These are phyloP conservation scores for Drosophila fuyamai DNA, from an alignment of 1,140 invertebrate genomes.

Conservation along the genomic window DNA sequence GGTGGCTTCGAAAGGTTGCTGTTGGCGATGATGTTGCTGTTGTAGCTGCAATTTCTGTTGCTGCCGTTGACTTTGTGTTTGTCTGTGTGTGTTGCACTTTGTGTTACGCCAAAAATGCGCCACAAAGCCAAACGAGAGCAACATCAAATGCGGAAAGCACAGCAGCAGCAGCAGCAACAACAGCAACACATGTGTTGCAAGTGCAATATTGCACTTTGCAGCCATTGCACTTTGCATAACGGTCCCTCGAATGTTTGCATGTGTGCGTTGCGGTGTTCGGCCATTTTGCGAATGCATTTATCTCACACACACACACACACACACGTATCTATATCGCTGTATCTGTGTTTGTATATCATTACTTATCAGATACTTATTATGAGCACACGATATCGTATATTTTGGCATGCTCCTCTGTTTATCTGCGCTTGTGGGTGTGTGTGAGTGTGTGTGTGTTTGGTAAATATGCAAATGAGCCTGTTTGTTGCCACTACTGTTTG, in stretches of 20 bases:
- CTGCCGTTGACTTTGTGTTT: constrained; percentile 59
- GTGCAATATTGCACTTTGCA: constrained; percentile 51
- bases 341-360: constrained; percentile 81
- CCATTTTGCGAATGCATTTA: constrained; percentile 78
- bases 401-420: constrained; percentile 63
- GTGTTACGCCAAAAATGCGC: constrained; percentile 80
- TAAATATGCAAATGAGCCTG: constrained; percentile 82
- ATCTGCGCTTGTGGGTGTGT: constrained; percentile 15
- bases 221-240: constrained; percentile 82
- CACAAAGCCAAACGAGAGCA: constrained; percentile 77
- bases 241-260: constrained; percentile 52
- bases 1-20: not conserved
- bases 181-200: constrained; percentile 24
- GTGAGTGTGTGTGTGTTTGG: constrained; percentile 68
- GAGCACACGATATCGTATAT: constrained; percentile 82
- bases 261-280: constrained; percentile 68
- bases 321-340: constrained; percentile 35
- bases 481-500: constrained; percentile 82
- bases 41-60: constrained; percentile 26
- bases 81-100: constrained; percentile 70
- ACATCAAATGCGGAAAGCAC: constrained; percentile 49
- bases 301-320: constrained; percentile 35
- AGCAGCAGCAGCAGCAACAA: constrained; percentile 28
- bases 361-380: constrained; percentile 83
- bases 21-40: constrained; percentile 11